phyloP scores from a whole-genome alignment of 2,888 invertebrate species.

The Dasypolia templi region DNA sequence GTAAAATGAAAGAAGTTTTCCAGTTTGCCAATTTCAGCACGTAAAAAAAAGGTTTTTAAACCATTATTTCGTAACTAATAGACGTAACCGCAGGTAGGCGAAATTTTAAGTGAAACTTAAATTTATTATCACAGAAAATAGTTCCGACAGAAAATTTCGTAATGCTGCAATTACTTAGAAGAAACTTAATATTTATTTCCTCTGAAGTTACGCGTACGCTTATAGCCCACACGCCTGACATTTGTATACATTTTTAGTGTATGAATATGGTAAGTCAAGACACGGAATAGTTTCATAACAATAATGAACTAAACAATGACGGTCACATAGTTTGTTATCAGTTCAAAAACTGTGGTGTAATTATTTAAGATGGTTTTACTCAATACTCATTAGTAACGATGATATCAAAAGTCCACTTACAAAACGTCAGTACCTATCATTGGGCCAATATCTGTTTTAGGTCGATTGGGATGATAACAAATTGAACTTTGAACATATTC shows the following conservation, averaged over 20 bases:
- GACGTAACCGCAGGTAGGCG: constrained; percentile 40
- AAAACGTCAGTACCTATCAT: constrained; percentile 17
- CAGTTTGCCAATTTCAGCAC: background rate
- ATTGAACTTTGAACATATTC: background rate
- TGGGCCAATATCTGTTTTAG: background rate
- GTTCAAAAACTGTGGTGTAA: constrained; percentile 26
- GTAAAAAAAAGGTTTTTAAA: constrained; percentile 16
- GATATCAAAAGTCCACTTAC: background rate
- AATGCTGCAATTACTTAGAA: constrained; percentile 33
- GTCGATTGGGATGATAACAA: background rate
- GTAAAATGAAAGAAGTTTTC: constrained; percentile 12
- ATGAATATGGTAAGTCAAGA: constrained; percentile 15
- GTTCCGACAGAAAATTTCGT: constrained; percentile 32
- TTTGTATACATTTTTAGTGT: constrained; percentile 19
- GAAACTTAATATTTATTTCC: constrained; percentile 37
- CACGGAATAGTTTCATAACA: constrained; percentile 37
- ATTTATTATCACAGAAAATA: constrained; percentile 44
- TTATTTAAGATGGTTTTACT: constrained; percentile 34
- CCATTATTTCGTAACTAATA: constrained; percentile 37
- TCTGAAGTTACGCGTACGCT: constrained; percentile 17
- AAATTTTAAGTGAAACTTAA: constrained; percentile 34
- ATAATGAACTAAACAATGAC: constrained; percentile 36
- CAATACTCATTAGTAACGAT: constrained; percentile 37
- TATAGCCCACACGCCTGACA: background rate
- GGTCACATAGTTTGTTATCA: constrained; percentile 43